phyloP scores from a whole-genome alignment of 1,140 invertebrate genomes.

The Drosophila leontia region DNA sequence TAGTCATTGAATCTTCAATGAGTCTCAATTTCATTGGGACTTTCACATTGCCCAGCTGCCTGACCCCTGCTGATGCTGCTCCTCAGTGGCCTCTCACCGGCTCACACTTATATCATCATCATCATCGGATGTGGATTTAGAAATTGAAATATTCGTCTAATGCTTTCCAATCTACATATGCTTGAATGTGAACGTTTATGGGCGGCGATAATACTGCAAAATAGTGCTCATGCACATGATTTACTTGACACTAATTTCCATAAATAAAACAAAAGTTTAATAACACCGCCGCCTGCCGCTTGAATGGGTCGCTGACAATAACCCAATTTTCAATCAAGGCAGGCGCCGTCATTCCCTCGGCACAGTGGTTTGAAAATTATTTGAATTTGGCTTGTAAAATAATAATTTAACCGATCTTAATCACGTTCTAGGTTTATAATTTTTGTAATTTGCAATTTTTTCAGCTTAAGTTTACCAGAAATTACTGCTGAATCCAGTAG shows the following conservation, averaged over 20 bases:
- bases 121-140: constrained; percentile 23
- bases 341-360: constrained; percentile 32
- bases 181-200: constrained; percentile 24
- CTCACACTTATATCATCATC: constrained; percentile 15
- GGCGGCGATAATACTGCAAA: constrained; percentile 36
- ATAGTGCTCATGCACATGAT: constrained; percentile 70
- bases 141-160: constrained; percentile 56
- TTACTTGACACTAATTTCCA: constrained; percentile 84
- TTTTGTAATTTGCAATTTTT: no score
- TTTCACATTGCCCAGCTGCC: constrained; percentile 47
- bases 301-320: constrained; percentile 72
- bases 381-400: neutral
- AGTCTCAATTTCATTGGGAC: constrained; percentile 51
- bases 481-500: no score
- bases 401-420: neutral
- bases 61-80: constrained; percentile 31
- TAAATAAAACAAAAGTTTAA: constrained; percentile 80
- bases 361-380: constrained; percentile 12
- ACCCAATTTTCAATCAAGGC: constrained; percentile 78
- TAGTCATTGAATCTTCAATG: constrained; percentile 62
- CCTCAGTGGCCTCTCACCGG: constrained; percentile 17
- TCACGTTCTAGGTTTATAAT: no score
- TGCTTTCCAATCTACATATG: constrained; percentile 30
- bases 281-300: constrained; percentile 49
- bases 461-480: no score